Evolutionary conservation across 2,888 invertebrate genomes (phyloP).

Genomic region (Meteorus cinctellus): DNA sequence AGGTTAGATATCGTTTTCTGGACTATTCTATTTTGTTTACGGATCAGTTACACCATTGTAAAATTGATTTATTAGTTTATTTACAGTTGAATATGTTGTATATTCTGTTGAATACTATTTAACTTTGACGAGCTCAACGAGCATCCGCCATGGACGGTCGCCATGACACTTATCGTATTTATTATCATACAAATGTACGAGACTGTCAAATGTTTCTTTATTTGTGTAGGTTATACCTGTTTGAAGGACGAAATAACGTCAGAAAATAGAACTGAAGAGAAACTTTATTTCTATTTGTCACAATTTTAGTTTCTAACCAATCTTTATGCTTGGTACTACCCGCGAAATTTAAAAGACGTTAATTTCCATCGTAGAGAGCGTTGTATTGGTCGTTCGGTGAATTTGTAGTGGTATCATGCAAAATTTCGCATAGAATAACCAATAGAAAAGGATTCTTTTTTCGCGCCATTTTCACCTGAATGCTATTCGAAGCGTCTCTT

Average conservation of each 20-base stretch:
- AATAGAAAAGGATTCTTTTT: slow-evolving; percentile 42
- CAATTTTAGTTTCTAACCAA: too few species aligned
- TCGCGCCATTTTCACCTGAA: slow-evolving; percentile 50
- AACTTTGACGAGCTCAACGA: background rate
- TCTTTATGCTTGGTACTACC: too few species aligned
- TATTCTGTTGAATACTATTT: background rate
- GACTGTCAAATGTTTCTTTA: too few species aligned
- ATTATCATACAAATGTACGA: background rate
- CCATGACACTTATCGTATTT: slow-evolving; percentile 8
- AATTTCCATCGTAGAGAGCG: too few species aligned
- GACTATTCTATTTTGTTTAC: background rate
- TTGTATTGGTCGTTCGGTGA: too few species aligned
- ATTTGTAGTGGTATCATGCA: too few species aligned
- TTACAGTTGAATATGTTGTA: background rate
- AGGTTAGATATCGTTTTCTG: background rate
- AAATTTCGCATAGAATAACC: too few species aligned
- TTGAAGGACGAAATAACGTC: too few species aligned
- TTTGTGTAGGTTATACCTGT: too few species aligned
- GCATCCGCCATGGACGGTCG: background rate
- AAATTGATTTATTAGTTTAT: background rate
- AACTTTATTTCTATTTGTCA: too few species aligned
- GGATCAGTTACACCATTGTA: background rate
- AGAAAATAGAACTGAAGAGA: too few species aligned
- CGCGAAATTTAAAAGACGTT: too few species aligned
- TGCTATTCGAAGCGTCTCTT: slow-evolving; percentile 48